Evolutionary conservation across 2,888 invertebrate species (phyloP), one percentile per base, ranked within the genome.

Genomic region (Acronicta alni): DNA sequence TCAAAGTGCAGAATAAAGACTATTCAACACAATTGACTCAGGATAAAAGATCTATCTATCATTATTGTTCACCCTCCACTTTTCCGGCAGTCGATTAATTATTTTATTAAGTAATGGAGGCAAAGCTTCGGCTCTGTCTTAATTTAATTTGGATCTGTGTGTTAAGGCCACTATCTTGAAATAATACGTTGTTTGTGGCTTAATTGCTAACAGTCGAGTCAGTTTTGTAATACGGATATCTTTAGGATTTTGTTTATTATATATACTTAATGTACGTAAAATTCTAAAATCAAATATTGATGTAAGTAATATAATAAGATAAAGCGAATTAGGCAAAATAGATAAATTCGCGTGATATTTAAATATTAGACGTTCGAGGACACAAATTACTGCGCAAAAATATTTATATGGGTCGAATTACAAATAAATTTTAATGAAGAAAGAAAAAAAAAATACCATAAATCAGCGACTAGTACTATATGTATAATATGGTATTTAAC

Each of bases 311-410:
- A 4, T 20, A 8, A 38, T 1, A 15, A 43, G 18, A 42, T 16
- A 10, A 42, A 43, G 8, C 23, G 38, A n/a, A 48, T 44, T 44
- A 44, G 12, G 6, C 16, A 15, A 30, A 23, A 44, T 15, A 12
- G 6, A 10, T 15, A 30, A 3, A 30, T 1, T 15, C 9, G 15
- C 23, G 26, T 44, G 5, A 26, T 5, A 43, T 18, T 35, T n/a
- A 37, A 51, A 56, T 55, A 56, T 23, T 35, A 23, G 2, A n/a
- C 30, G 23, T 59, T 37, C 16, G 30, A n/a, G n/a, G n/a, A 17
- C 16, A 15, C n/a, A 10, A 32, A 17, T 16, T 44, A 15, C 15
- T 23, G 10, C 23, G 15, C 32, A 9, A 18, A 18, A 30, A 49
- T 35, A 41, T 30, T 30, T 26, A 16, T 26, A 58, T 52, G 35